Base-by-base conservation (phyloP, 2,797 vertebrate species). In the Neoniphon sammara region DNA sequence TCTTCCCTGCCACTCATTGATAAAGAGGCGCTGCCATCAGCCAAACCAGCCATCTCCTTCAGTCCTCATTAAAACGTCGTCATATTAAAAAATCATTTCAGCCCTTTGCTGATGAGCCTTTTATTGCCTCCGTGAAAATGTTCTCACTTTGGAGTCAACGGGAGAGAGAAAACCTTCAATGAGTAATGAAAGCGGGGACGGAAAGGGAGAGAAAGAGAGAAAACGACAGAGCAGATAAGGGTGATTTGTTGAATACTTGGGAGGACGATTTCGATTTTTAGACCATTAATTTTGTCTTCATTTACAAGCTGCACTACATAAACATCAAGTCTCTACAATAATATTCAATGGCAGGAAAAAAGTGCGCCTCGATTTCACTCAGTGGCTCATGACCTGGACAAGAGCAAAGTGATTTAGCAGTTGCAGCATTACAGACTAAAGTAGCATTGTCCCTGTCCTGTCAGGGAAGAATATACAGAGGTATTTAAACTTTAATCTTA, bases 41-140 rank as follows among this genome's bases (percentile, higher is more conserved):
- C 88, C 86, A 75, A 86, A 88, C 73, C 82, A 87, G 87, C 85
- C 87, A 80, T 87, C 86, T 90, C 88, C 79, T 90, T 91, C 87
- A 82, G 85, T 89, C 88, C 90, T 91, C 91, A 92, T 93, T 93
- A 93, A 93, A 92, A 90, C 81, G 86, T 88, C 90, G 86, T 92
- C 91, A 91, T 91, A 92, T 93, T 93, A 91, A 92, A 91, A 91
- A 88, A 92, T 89, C 80, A 91, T 91, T 90, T 80, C 81, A 71
- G 86, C 85, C 87, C 82, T 86, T 84, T 60, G 78, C 87, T 91
- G 91, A 92, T 90, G 91, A 92, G 87, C 82, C 70, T 91, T 92
- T 92, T 90, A 93, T 92, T 92, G 90, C 89, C 88, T 90, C 85
- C 75, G 84, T 85, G 83, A 90, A 90, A 91, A 91, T 85, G 74